phyloP scores from a whole-genome alignment of 1,140 invertebrate genomes.

The Drosophila murphyi region DNA sequence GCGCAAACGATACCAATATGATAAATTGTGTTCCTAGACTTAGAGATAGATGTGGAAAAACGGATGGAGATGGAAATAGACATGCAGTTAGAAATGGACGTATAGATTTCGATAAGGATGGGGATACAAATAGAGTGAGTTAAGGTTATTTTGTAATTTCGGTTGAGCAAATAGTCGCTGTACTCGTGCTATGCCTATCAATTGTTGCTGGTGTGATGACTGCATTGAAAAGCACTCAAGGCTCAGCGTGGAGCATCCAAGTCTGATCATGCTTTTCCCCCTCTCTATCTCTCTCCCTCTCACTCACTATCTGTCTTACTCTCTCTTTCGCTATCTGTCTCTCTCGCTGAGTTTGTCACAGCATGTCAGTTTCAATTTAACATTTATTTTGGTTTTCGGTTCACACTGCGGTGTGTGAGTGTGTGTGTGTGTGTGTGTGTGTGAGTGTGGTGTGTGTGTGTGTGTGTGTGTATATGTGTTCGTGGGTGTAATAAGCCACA shows the following conservation, averaged over 20 bases:
- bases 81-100: too few species aligned
- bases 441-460: slow-evolving; percentile 14
- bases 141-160: background rate
- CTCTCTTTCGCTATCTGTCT: background rate
- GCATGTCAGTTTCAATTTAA: slow-evolving; percentile 79
- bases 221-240: background rate
- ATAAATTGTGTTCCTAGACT: too few species aligned
- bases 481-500: slow-evolving; percentile 74
- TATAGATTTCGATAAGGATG: too few species aligned
- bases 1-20: slow-evolving; percentile 5
- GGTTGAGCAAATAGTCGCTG: background rate
- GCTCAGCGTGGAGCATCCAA: background rate
- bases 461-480: slow-evolving; percentile 14
- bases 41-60: too few species aligned
- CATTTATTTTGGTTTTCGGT: slow-evolving; percentile 69
- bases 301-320: background rate
- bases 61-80: too few species aligned
- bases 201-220: background rate
- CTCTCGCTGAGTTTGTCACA: slow-evolving; percentile 46
- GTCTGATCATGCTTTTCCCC: background rate
- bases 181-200: background rate
- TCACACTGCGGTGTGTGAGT: background rate
- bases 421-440: background rate
- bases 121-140: too few species aligned
- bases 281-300: background rate